Evolutionary conservation across 2,113 vertebrate genomes (phyloP).

Genomic region (Oreocharis arfaki): DNA sequence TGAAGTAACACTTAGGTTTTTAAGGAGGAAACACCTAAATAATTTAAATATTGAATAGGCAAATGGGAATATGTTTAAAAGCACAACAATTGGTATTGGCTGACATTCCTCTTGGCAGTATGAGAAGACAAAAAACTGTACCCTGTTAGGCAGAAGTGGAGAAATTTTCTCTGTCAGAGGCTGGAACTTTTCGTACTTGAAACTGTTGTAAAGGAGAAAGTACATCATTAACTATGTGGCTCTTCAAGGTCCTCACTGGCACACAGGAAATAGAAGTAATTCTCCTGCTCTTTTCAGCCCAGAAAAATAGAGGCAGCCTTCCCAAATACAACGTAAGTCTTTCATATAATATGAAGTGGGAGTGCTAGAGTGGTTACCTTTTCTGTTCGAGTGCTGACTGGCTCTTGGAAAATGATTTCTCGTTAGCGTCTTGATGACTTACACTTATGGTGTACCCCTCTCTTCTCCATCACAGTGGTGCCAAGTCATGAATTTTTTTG

Average conservation of each 20-base stretch:
- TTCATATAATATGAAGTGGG: not conserved
- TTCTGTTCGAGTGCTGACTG: not conserved
- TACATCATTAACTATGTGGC: accelerated
- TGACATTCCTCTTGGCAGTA: not conserved
- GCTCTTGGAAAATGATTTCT: not conserved
- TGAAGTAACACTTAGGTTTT: not conserved
- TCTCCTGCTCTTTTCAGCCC: not conserved
- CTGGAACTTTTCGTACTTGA: not conserved
- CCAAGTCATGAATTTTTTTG: not conserved
- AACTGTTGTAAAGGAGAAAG: not conserved
- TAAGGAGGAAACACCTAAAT: not conserved
- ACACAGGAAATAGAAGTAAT: not conserved
- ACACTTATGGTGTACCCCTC: not conserved
- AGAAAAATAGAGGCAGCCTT: not conserved
- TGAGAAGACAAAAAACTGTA: not conserved
- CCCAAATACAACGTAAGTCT: not conserved
- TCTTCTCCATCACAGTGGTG: not conserved
- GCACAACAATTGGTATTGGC: not conserved
- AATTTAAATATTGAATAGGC: not conserved
- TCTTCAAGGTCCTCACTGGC: not conserved
- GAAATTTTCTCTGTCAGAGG: not conserved
- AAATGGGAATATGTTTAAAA: not conserved
- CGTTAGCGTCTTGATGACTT: not conserved
- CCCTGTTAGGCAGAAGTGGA: not conserved
- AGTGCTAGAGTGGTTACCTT: not conserved